Percentiles rank a stretch among this genome's conserved stretches.
These are phyloP conservation scores for Circaetus gallicus DNA, from an alignment of 2,113 vertebrate genomes.

Conservation along the genomic window DNA sequence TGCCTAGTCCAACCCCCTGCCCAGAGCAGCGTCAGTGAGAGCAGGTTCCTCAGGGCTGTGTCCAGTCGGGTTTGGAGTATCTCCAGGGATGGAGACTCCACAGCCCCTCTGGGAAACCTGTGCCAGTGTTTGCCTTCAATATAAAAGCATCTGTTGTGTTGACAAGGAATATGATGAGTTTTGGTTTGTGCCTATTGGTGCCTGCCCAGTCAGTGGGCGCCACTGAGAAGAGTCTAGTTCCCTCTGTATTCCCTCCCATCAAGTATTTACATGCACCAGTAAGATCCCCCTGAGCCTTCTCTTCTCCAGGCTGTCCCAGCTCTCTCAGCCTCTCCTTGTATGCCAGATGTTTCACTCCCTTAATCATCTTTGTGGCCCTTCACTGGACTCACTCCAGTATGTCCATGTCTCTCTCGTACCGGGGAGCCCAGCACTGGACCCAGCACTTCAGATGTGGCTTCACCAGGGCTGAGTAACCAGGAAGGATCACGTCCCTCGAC, in stretches of 20 bases:
- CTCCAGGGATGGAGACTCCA: background rate
- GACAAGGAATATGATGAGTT: background rate
- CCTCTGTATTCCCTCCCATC: background rate
- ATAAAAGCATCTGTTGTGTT: background rate
- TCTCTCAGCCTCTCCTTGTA: background rate
- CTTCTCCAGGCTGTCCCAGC: background rate
- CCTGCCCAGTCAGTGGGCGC: background rate
- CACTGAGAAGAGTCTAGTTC: background rate
- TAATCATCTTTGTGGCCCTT: background rate
- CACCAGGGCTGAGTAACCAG: background rate
- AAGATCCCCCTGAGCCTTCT: background rate
- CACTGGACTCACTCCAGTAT: background rate
- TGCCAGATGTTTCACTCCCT: background rate
- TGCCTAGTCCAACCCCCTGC: fast-evolving
- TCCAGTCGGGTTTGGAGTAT: background rate
- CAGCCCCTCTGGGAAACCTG: background rate
- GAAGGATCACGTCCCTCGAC: background rate
- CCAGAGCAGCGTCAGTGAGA: background rate
- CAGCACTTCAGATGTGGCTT: background rate
- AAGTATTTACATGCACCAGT: background rate
- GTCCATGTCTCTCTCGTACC: background rate
- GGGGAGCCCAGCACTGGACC: background rate
- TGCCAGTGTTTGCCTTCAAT: background rate
- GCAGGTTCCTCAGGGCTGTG: background rate
- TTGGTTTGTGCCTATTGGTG: fast-evolving